Percentiles rank a stretch among this genome's conserved stretches.
Conservation (phyloP, 2,797 vertebrate genomes). For the Catostomus latipinnis region DNA sequence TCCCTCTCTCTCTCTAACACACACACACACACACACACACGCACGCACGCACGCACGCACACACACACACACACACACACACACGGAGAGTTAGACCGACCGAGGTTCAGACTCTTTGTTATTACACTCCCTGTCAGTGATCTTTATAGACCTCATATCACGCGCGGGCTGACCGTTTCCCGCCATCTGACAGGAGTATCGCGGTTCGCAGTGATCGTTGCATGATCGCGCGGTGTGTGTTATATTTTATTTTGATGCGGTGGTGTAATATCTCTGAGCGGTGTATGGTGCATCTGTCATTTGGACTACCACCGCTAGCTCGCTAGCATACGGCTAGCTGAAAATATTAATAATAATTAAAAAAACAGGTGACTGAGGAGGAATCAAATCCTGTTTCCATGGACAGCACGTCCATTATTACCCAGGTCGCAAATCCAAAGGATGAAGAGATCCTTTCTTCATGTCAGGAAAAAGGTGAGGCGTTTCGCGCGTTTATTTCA, state of each 20-base stretch:
- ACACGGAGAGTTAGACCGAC: constrained; percentile 15
- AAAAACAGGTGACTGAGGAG: constrained; percentile 63
- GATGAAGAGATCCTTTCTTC: constrained; percentile 92
- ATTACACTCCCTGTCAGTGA: constrained; percentile 23
- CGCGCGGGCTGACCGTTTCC: constrained; percentile 2
- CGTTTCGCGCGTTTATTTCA: background rate
- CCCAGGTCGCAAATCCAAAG: constrained; percentile 99
- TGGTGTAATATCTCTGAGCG: constrained; percentile 58
- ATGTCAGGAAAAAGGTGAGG: constrained; percentile 83
- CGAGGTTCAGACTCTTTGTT: constrained; percentile 39
- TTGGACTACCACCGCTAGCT: constrained; percentile 62
- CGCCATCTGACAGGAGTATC: constrained; percentile 10
- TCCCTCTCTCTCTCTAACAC: background rate
- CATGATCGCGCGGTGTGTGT: constrained; percentile 35
- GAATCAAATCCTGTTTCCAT: constrained; percentile 86
- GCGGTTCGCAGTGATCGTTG: constrained; percentile 6
- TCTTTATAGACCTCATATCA: constrained; percentile 2
- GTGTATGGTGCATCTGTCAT: constrained; percentile 63
- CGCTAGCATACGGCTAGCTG: constrained; percentile 75
- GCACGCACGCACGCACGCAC: background rate
- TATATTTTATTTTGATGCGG: constrained; percentile 66
- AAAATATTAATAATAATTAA: constrained; percentile 40
- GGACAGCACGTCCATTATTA: constrained; percentile 99
- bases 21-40: background rate
- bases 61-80: background rate